Percentiles rank a stretch among this genome's conserved stretches.
These are phyloP conservation scores for Clarias platycephalus DNA, from an alignment of 2,797 vertebrate species.

Conservation along the genomic window DNA sequence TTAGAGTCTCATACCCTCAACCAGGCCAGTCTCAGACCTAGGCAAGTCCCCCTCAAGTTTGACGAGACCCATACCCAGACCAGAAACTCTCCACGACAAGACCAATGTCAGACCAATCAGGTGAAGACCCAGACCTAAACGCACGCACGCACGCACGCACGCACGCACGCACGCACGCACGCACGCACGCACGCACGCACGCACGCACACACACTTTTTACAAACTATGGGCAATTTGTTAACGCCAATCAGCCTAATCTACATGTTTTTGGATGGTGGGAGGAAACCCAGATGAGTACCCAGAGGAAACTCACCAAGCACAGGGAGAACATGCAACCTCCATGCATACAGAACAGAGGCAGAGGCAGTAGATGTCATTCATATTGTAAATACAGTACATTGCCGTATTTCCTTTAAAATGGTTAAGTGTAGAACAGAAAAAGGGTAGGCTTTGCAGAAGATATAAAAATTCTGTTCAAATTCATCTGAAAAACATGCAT, in stretches of 20 bases:
- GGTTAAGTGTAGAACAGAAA: background rate
- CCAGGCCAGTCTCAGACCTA: background rate
- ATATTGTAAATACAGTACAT: background rate
- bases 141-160: background rate
- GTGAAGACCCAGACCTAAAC: background rate
- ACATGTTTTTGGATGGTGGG: too few species aligned
- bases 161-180: background rate
- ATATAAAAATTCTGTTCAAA: background rate
- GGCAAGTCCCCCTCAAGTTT: background rate
- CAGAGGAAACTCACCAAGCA: too few species aligned
- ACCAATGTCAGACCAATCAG: background rate
- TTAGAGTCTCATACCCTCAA: too few species aligned
- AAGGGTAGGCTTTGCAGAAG: background rate
- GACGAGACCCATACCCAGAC: background rate
- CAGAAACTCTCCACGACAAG: background rate
- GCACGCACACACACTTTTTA: too few species aligned
- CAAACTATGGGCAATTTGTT: too few species aligned
- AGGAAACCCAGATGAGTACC: too few species aligned
- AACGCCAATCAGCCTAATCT: too few species aligned
- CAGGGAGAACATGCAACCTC: too few species aligned
- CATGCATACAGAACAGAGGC: background rate
- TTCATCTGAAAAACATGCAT: background rate
- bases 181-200: background rate
- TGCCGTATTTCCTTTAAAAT: background rate
- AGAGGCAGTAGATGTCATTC: background rate